Base-by-base conservation (phyloP, 2,888 invertebrate genomes). In the Tenthredo livida region DNA sequence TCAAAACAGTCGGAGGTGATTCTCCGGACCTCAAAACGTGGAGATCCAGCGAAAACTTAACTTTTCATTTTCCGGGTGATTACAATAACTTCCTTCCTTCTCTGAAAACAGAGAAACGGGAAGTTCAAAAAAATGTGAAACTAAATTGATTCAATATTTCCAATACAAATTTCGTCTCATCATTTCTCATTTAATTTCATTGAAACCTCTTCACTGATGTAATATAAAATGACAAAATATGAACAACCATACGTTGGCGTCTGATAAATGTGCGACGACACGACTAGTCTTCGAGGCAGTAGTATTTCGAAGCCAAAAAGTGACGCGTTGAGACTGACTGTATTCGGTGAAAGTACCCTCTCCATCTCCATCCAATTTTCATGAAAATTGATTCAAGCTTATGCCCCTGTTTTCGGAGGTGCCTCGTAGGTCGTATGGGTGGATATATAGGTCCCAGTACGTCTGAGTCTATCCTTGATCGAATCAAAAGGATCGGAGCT, bases 301-400 rank as follows among this genome's bases (percentile, higher is more conserved):
- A 37, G 37, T 37, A 37, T 37, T 37, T 37, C 37, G 37, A 7
- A 7, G 37, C 37, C 37, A 37, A 37, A 67, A 15, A 33, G 21
- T 25, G 25, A 61, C 10, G 21, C 61, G 25, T 25, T 15, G 33
- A 67, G 33, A 33, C 67, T 33, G 67, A 67, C 67, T 67, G 33
- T 17, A 67, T 67, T 67, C 17, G 67, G 67, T 29, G 29, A 33
- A 67, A 67, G 33, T 33, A 67, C 67, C 33, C 33, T 33, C 67
- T 67, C 4, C 67, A 33, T 67, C 67, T 67, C 17, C 17, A 67
- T 67, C 67, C 29, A 67, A 67, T 67, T 67, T 54, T 67, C 25
- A 6, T 5, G 25, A 67, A 67, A 67, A 67, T 67, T 67, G 33
- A 67, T 67, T 67, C 67, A 33, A 67, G 29, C 67, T 67, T 67